Conservation (phyloP, 2,113 vertebrate species). For the Tachuris rubrigastra region DNA sequence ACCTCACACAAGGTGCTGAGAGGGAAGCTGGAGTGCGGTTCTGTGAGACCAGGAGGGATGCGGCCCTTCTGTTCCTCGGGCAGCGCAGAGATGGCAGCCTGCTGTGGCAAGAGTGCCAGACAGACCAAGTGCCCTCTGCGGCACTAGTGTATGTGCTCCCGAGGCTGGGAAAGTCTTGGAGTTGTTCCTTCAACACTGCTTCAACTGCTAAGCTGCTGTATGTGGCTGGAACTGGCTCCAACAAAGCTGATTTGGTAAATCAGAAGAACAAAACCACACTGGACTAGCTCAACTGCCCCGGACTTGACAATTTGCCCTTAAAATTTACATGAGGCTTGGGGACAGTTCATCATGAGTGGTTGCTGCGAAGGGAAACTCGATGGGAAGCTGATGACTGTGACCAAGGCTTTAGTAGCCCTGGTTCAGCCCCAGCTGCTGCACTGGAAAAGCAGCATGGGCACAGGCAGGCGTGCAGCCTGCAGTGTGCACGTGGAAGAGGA, state of each 20-base stretch:
- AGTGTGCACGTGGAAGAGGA: neutral
- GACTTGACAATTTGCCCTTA: neutral
- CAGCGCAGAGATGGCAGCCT: neutral
- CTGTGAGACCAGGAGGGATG: rapidly evolving
- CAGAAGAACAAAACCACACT: neutral
- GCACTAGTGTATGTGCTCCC: neutral
- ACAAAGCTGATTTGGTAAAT: neutral
- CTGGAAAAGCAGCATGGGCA: rapidly evolving
- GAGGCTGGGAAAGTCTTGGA: neutral
- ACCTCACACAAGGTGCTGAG: neutral
- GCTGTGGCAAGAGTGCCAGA: neutral
- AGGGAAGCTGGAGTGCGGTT: neutral
- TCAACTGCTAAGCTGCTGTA: rapidly evolving
- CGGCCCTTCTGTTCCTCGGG: rapidly evolving
- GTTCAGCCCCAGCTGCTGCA: neutral
- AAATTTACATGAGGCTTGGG: neutral
- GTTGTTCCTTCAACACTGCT: neutral
- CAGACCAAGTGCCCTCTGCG: neutral
- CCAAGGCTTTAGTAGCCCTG: neutral
- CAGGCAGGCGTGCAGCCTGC: neutral
- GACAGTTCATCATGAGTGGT: neutral
- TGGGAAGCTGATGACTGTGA: neutral
- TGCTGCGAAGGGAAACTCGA: neutral
- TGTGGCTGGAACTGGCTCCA: neutral
- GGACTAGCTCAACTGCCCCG: neutral